Conservation (phyloP, 1,140 invertebrate species). For the Pogonomyrmex barbatus region DNA sequence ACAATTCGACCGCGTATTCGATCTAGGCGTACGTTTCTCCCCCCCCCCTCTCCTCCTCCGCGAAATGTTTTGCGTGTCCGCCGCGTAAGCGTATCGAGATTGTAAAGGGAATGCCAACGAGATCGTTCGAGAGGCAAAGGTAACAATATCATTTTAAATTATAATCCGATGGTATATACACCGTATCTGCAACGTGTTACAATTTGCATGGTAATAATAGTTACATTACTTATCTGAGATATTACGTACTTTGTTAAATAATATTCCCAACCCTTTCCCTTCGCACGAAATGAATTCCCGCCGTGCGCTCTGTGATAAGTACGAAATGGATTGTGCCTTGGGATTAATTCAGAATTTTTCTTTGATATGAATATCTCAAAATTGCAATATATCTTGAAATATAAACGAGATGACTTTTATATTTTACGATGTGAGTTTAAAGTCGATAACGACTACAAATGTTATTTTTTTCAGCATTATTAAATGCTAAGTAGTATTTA, state of each 20-base stretch:
- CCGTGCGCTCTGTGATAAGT: not conserved
- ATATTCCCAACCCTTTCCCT: not conserved
- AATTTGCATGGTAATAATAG: slow-evolving; percentile 58
- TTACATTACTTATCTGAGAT: slow-evolving; percentile 35
- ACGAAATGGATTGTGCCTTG: slow-evolving; percentile 3
- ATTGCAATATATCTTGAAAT: not conserved
- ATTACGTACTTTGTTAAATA: slow-evolving; percentile 29
- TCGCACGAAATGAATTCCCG: not conserved
- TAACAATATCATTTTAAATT: slow-evolving; percentile 57
- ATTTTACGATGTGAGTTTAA: not conserved
- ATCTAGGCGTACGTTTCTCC: slow-evolving; percentile 23
- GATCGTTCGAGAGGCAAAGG: slow-evolving; percentile 12
- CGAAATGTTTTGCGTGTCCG: slow-evolving; percentile 27
- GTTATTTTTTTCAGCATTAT: not conserved
- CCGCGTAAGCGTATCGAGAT: slow-evolving; percentile 47
- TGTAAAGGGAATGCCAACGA: slow-evolving; percentile 31
- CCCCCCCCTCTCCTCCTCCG: not conserved
- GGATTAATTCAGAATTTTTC: not conserved
- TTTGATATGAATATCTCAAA: not conserved
- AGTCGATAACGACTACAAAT: not conserved
- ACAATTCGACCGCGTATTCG: slow-evolving; percentile 44
- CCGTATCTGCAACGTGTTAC: slow-evolving; percentile 39
- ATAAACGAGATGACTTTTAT: not conserved
- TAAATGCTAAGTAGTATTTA: not conserved
- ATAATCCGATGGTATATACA: slow-evolving; percentile 41